Base-by-base conservation (phyloP, 2,113 vertebrate genomes). In the Gymnogyps californianus region DNA sequence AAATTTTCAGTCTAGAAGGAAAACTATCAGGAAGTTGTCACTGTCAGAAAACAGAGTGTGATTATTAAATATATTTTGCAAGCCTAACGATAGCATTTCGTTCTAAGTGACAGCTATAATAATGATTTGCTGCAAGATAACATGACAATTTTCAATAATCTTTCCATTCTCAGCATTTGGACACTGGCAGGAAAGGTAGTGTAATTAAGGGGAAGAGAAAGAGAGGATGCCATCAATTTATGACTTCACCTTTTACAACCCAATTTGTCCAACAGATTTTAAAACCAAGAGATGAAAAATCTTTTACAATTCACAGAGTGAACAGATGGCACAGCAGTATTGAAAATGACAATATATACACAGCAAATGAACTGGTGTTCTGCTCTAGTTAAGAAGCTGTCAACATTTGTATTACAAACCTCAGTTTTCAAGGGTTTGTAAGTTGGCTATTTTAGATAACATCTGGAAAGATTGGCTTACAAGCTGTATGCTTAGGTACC, bases 291-390 rank as follows among this genome's bases (percentile, higher is more conserved):
- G 76, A 94, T 72, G 69, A 96, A 95, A 96, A 85, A 88, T 89
- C 54, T 81, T 97, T 96, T 83, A 85, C n/a, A 96, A 94, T 75
- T 97, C 95, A 91, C 46, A 42, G 52, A 93, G 34, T 62, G 96
- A 97, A 96, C 97, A 97, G 97, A 97, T 97, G 97, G 96, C 75
- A 87, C 13, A 76, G 64, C 77, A 94, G 83, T 96, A 96, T 96
- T 98, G 97, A 93, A 97, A 97, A 88, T 96, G 94, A 95, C 92
- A 92, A 72, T 87, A 82, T 96, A 96, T 91, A 89, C 79, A 94
- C 44, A 94, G 46, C 4, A 47, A 97, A 96, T 90, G 93, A 97
- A 97, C 96, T 86, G 61, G 76, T 95, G 78, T 66, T 97, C 96
- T 97, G 93, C 93, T 96, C 90, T 95, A 89, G 94, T 96, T 97